These are phyloP conservation scores for Plodia interpunctella DNA, from an alignment of 1,140 invertebrate species.

Conservation along the genomic window DNA sequence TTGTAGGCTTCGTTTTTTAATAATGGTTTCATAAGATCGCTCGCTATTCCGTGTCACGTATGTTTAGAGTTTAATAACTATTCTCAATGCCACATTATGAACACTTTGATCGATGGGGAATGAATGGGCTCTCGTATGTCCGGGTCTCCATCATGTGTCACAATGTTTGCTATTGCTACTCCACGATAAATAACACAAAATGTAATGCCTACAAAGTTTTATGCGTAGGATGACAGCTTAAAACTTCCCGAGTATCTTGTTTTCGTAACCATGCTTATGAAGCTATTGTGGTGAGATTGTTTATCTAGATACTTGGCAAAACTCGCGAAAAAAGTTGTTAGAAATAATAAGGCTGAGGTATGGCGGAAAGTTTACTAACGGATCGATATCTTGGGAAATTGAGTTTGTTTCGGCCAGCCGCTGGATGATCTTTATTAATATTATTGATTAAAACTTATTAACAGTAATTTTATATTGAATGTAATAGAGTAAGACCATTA, in stretches of 20 bases:
- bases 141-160: conserved; percentile 21
- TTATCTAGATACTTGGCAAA: background rate
- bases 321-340: background rate
- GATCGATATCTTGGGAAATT: conserved; percentile 2
- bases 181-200: conserved; percentile 4
- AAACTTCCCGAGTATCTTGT: background rate
- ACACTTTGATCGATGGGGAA: conserved; percentile 28
- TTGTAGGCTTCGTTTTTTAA: no score
- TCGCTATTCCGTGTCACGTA: no score
- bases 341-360: conserved; percentile 3
- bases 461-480: no score
- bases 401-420: background rate
- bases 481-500: no score
- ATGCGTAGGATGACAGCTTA: conserved; percentile 6
- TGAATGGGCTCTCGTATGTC: conserved; percentile 25
- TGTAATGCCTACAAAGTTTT: background rate
- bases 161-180: background rate
- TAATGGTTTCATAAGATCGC: no score
- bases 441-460: background rate
- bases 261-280: conserved; percentile 4
- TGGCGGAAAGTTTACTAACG: background rate
- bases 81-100: conserved; percentile 11
- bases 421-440: background rate
- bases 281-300: background rate
- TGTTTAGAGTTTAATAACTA: conserved; percentile 12